phyloP scores from a whole-genome alignment of 2,797 vertebrate species.

The Odontamblyopus rebecca region DNA sequence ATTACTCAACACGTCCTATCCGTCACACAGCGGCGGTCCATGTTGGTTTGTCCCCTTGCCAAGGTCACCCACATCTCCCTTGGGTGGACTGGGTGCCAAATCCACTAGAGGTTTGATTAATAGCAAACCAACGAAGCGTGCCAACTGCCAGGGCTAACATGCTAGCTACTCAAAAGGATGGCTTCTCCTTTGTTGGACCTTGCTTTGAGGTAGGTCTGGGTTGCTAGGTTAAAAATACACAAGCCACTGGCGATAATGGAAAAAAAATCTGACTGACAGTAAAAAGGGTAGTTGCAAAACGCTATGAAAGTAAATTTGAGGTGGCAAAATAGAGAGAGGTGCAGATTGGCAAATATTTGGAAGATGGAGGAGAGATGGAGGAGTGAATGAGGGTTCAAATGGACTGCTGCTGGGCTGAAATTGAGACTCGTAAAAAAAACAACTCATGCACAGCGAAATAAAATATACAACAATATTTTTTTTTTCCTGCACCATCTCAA shows the following conservation, averaged over 20 bases:
- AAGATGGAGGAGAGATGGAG: slow-evolving; percentile 21
- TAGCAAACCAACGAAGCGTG: slow-evolving; percentile 49
- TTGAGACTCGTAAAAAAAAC: slow-evolving; percentile 26
- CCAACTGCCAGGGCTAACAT: slow-evolving; percentile 28
- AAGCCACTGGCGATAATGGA: slow-evolving; percentile 1
- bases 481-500: not conserved
- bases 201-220: slow-evolving; percentile 45
- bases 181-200: slow-evolving; percentile 46
- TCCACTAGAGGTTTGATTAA: slow-evolving; percentile 58
- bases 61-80: slow-evolving; percentile 49
- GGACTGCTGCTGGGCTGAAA: slow-evolving; percentile 32
- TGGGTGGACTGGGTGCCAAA: slow-evolving; percentile 31
- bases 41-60: slow-evolving; percentile 33
- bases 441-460: slow-evolving; percentile 22
- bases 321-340: slow-evolving; percentile 8
- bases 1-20: slow-evolving; percentile 42
- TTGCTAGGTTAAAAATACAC: slow-evolving; percentile 46
- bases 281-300: slow-evolving; percentile 7
- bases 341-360: slow-evolving; percentile 19
- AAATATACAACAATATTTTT: slow-evolving; percentile 9
- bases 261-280: slow-evolving; percentile 15
- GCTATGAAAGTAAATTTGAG: slow-evolving; percentile 17
- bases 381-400: slow-evolving; percentile 29
- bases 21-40: slow-evolving; percentile 44
- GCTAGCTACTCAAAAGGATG: slow-evolving; percentile 36